A percentile compares a stretch with the other conserved stretches of the same genome.
phyloP scores from a whole-genome alignment of 1,140 invertebrate genomes.

The Drosophila lini region DNA sequence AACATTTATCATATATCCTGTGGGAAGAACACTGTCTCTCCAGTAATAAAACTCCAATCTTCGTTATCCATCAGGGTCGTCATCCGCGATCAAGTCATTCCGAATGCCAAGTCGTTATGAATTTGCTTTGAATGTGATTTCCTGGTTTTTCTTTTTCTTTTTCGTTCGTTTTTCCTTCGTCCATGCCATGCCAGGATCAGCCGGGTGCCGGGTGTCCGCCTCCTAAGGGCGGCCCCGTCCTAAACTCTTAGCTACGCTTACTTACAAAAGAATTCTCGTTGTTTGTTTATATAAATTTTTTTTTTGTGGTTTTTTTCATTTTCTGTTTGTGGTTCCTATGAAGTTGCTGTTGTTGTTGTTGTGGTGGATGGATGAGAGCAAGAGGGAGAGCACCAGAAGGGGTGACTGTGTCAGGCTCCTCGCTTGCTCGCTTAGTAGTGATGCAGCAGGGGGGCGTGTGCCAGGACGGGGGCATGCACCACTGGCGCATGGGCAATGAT shows the following conservation, averaged over 20 bases:
- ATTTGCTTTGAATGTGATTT: constrained; percentile 44
- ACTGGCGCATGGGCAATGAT: constrained; percentile 77
- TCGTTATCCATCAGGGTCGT: constrained; percentile 34
- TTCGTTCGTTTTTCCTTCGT: constrained; percentile 73
- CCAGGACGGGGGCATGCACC: constrained; percentile 66
- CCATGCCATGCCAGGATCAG: constrained; percentile 81
- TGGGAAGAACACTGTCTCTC: constrained; percentile 33
- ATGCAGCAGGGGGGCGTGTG: constrained; percentile 72
- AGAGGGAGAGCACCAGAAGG: constrained; percentile 56
- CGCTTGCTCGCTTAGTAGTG: constrained; percentile 62
- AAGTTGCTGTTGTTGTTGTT: constrained; percentile 34
- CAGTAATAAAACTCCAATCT: constrained; percentile 7
- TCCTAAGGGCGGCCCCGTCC: constrained; percentile 63
- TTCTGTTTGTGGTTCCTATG: constrained; percentile 70
- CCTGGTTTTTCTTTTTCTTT: constrained; percentile 33
- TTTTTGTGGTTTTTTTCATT: constrained; percentile 45
- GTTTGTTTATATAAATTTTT: constrained; percentile 39
- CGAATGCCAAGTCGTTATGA: constrained; percentile 56
- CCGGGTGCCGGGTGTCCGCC: constrained; percentile 61
- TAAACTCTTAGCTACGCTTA: constrained; percentile 78
- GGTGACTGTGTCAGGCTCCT: constrained; percentile 40
- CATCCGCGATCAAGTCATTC: constrained; percentile 50
- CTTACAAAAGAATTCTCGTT: constrained; percentile 63
- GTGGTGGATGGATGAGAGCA: constrained; percentile 46
- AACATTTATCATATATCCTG: constrained; percentile 21